These are phyloP conservation scores for Dasysyrphus tricinctus DNA, from an alignment of 2,888 invertebrate genomes.

Conservation along the genomic window DNA sequence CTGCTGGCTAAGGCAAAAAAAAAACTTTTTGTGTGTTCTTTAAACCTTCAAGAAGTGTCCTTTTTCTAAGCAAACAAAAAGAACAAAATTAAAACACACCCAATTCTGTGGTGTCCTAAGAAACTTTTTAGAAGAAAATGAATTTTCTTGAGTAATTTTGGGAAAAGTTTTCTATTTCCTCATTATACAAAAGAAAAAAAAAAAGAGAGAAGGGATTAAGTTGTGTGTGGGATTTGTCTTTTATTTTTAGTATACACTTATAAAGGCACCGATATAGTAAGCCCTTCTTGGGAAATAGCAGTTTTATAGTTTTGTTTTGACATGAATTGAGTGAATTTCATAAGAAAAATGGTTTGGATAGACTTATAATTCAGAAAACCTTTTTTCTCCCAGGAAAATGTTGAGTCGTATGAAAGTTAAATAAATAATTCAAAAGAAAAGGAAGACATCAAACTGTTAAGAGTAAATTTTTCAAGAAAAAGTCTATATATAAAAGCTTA, in stretches of 20 bases:
- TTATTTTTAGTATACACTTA: background rate
- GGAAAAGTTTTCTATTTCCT: constrained; percentile 16
- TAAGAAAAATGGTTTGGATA: background rate
- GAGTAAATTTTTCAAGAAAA: too few relatives aligned
- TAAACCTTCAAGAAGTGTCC: background rate
- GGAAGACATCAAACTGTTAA: too few relatives aligned
- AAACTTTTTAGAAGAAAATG: background rate
- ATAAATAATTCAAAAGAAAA: constrained; percentile 13
- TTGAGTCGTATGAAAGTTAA: background rate
- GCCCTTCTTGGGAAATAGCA: constrained; percentile 2
- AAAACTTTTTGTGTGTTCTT: background rate
- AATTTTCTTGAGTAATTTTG: background rate
- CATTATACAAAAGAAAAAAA: background rate
- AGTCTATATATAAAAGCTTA: too few relatives aligned
- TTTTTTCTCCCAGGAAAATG: background rate
- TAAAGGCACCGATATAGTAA: background rate
- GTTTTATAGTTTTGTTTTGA: constrained; percentile 37
- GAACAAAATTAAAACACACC: background rate
- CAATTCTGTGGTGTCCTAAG: background rate
- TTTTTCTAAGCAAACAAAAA: background rate
- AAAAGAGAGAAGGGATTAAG: background rate
- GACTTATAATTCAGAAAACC: background rate
- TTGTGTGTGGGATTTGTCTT: background rate
- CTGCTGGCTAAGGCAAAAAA: too few relatives aligned
- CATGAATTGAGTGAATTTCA: constrained; percentile 15